Conservation (phyloP, 2,797 vertebrate species). For the Leptoclinus maculatus region DNA sequence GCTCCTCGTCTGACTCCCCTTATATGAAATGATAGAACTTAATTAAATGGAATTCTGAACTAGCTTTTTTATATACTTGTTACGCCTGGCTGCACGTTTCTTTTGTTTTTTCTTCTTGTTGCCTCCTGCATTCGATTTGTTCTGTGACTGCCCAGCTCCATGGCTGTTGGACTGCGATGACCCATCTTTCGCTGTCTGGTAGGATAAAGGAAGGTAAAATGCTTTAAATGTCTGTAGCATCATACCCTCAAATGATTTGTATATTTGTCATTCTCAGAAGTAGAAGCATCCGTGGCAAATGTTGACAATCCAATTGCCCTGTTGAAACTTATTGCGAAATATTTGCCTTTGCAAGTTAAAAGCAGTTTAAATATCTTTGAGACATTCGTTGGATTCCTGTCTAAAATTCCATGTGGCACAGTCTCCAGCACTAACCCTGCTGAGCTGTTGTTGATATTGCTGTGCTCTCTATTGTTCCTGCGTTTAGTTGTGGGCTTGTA, state of each 20-base stretch:
- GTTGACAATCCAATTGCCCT: neutral
- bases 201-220: neutral
- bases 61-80: slow-evolving; percentile 47
- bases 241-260: neutral
- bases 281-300: neutral
- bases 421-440: neutral
- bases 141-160: slow-evolving; percentile 18
- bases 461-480: slow-evolving; percentile 25
- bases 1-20: slow-evolving; percentile 7
- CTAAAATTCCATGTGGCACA: neutral
- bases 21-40: slow-evolving; percentile 2
- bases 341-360: neutral
- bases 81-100: slow-evolving; percentile 46
- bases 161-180: neutral
- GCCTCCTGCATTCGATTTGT: slow-evolving; percentile 17
- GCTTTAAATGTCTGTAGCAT: neutral
- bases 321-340: neutral
- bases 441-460: slow-evolving; percentile 9
- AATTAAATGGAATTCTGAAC: slow-evolving; percentile 62
- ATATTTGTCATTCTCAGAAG: neutral
- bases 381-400: slow-evolving; percentile 52
- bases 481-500: slow-evolving; percentile 34
- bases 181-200: slow-evolving; percentile 26
- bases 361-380: neutral
- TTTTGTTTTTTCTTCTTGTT: slow-evolving; percentile 47